Conservation (phyloP, 2,797 vertebrate species). For the Anniella stebbinsi region DNA sequence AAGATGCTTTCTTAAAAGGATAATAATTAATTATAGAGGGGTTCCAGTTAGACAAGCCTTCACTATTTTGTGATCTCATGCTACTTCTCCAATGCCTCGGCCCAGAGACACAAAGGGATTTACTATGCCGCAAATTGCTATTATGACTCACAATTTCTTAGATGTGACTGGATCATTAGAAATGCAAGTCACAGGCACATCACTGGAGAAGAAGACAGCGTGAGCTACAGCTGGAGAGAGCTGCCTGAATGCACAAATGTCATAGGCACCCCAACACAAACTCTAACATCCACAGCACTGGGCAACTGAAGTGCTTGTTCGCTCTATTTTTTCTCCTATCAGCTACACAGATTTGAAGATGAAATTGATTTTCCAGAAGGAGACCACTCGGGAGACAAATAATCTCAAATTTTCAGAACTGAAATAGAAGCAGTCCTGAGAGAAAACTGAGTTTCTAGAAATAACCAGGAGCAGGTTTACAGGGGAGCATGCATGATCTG, state of each 20-base stretch:
- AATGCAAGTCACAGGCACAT: slow-evolving; percentile 38
- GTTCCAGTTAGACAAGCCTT: slow-evolving; percentile 13
- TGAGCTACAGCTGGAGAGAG: background rate
- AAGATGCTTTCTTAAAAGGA: background rate
- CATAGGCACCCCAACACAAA: background rate
- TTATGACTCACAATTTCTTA: slow-evolving; percentile 49
- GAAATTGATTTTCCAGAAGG: background rate
- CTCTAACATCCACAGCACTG: background rate
- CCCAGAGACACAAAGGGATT: slow-evolving; percentile 35
- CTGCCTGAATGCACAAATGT: background rate
- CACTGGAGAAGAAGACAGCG: background rate
- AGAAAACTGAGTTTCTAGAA: background rate
- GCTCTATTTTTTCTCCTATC: background rate
- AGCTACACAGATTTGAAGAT: background rate
- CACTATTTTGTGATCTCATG: background rate
- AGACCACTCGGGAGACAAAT: background rate
- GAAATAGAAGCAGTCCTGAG: background rate
- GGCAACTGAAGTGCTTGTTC: background rate
- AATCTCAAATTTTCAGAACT: background rate
- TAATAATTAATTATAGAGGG: slow-evolving; percentile 13
- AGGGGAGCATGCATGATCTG: background rate
- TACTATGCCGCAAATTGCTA: slow-evolving; percentile 49
- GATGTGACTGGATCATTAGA: slow-evolving; percentile 56
- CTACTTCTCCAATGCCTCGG: slow-evolving; percentile 8
- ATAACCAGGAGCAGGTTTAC: background rate